Evolutionary conservation across 1,140 invertebrate genomes (phyloP).

Genomic region (Dreissena polymorpha): DNA sequence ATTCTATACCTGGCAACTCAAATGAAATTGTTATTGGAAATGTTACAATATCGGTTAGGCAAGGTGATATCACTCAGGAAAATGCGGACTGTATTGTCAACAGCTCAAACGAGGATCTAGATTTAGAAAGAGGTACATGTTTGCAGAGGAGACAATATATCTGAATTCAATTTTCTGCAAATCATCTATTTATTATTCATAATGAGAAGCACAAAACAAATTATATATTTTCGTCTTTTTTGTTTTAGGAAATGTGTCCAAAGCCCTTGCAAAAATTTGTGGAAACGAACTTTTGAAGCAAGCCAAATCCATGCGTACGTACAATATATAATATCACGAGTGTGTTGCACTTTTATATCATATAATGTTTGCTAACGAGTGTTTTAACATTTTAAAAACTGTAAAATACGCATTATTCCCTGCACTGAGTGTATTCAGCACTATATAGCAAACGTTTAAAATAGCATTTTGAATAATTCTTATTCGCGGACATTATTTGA

Average conservation of each 20-base stretch:
- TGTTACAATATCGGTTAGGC: conserved; percentile 8
- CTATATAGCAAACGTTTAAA: too few species aligned
- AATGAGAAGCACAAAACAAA: not conserved
- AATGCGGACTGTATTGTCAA: conserved; percentile 49
- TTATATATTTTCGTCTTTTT: not conserved
- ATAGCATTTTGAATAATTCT: too few species aligned
- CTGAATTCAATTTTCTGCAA: not conserved
- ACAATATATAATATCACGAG: too few species aligned
- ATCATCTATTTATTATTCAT: not conserved
- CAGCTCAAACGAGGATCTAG: conserved; percentile 48
- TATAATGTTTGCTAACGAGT: too few species aligned
- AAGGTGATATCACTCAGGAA: conserved; percentile 46
- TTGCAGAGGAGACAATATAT: not conserved
- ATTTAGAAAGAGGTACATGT: conserved; percentile 37
- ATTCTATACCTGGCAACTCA: not conserved
- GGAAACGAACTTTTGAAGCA: conserved; percentile 19
- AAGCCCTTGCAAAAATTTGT: conserved; percentile 21
- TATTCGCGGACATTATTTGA: too few species aligned
- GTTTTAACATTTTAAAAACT: too few species aligned
- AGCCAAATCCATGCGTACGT: conserved; percentile 11
- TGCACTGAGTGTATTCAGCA: too few species aligned
- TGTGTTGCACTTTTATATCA: too few species aligned
- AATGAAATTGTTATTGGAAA: not conserved
- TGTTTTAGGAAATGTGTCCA: conserved; percentile 20
- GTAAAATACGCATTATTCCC: too few species aligned